Evolutionary conservation across 30 jellyfish, hydroid and myxozoan genomes (phyloP), one percentile per base, ranked within the genome.

Genomic region (Calvadosia cruxmelitensis): DNA sequence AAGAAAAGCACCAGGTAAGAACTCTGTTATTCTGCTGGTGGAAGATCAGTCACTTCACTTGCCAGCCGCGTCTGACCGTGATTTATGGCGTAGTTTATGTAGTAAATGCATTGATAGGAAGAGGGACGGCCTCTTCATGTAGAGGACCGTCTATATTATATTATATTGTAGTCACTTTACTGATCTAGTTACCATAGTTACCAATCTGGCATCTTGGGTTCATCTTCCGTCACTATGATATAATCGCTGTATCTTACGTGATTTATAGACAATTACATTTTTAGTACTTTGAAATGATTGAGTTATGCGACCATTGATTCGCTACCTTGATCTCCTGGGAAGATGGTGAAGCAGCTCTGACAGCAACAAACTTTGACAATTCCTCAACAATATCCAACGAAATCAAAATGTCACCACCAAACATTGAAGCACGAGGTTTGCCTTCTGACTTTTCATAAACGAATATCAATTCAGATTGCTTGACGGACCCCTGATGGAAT

Each of bases 261-360:
- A 31, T 16, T 67, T n/a, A n/a, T n/a, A n/a, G n/a, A n/a, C n/a
- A n/a, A n/a, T n/a, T n/a, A n/a, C n/a, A n/a, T n/a, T n/a, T n/a
- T n/a, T n/a, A n/a, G n/a, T n/a, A n/a, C n/a, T n/a, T n/a, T n/a
- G n/a, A n/a, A n/a, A n/a, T n/a, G n/a, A 13, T n/a, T n/a, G n/a
- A 49, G n/a, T 49, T 49, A 49, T 49, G 13, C n/a, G 12, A 7
- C 27, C 27, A 27, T 5, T 23, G 13, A 16, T 24, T 15, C 27
- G 57, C 12, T 69, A 80, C 97, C 94, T 88, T 87, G 50, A 88
- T 91, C 72, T 88, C 97, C 57, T 88, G 97, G 23, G 80, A 75
- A 20, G 88, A 69, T 15, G 94, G 92, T 48, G 91, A 85, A 5
- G 71, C 88, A 1, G 78, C 67, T 63, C 72, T 85, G 16, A 33